Evolutionary conservation across 2,113 vertebrate species (phyloP).

Genomic region (Mastomys natalensis): DNA sequence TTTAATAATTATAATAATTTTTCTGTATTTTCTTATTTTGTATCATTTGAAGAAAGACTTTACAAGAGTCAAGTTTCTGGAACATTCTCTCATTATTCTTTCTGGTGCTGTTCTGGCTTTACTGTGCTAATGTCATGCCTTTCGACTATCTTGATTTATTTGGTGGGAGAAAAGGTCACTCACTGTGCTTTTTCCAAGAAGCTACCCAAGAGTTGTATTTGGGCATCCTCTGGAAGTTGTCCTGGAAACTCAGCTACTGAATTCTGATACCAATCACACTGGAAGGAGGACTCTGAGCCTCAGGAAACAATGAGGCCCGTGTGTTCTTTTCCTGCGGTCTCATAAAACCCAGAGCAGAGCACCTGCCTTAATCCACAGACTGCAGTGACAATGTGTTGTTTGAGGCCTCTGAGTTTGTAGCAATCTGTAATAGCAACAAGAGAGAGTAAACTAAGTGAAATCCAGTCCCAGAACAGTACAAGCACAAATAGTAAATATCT

Average conservation of each 20-base stretch:
- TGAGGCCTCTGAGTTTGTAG: slow-evolving; percentile 18
- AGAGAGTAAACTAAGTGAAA: background rate
- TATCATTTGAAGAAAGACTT: background rate
- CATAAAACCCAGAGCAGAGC: background rate
- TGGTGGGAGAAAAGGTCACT: background rate
- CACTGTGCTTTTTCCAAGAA: background rate
- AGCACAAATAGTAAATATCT: slow-evolving; percentile 13
- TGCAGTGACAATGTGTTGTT: background rate
- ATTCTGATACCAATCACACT: background rate
- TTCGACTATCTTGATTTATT: background rate
- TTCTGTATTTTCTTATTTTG: background rate
- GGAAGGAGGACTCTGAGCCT: background rate
- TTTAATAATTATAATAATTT: slow-evolving; percentile 15
- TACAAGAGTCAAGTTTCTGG: background rate
- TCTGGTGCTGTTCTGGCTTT: background rate
- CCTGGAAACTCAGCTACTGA: background rate
- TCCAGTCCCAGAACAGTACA: background rate
- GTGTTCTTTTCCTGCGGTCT: background rate
- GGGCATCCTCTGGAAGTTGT: background rate
- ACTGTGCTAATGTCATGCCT: background rate
- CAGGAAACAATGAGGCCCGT: background rate
- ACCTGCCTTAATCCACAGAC: background rate
- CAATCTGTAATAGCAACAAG: background rate
- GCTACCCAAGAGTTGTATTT: background rate
- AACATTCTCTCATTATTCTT: background rate